Evolutionary conservation across 2,888 invertebrate genomes (phyloP).

Genomic region (Sicus ferrugineus): DNA sequence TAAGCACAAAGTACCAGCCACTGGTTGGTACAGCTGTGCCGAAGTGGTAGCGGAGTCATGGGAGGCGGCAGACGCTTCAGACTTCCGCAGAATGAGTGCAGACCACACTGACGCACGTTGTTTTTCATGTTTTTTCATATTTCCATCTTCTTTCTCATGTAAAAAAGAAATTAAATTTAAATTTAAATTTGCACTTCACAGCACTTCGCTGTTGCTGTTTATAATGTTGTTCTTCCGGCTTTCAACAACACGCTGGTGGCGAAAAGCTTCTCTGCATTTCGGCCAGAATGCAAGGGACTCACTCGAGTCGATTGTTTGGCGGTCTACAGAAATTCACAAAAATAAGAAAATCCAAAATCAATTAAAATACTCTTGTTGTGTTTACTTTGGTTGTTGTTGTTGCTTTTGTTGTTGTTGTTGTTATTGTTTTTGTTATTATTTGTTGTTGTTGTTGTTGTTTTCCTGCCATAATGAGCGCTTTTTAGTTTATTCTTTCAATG

Average conservation of each 20-base stretch:
- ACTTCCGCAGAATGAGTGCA: constrained; percentile 40
- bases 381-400: neutral
- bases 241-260: neutral
- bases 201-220: neutral
- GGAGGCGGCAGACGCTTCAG: constrained; percentile 43
- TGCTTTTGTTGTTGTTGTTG: neutral
- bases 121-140: neutral
- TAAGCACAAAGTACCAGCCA: no score
- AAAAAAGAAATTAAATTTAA: constrained; percentile 11
- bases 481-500: constrained; percentile 19
- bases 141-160: neutral
- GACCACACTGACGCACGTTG: constrained; percentile 10
- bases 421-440: neutral
- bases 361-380: neutral
- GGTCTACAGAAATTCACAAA: neutral
- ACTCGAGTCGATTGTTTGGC: neutral
- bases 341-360: constrained; percentile 2
- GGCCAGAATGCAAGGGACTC: constrained; percentile 1
- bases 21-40: no score
- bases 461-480: neutral
- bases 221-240: neutral
- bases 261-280: constrained; percentile 3
- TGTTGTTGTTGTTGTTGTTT: no score
- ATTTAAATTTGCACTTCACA: constrained; percentile 16
- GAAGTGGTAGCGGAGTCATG: no score